A percentile compares a stretch with the other conserved stretches of the same genome.
phyloP scores from a whole-genome alignment of 1,140 invertebrate species.

The Sitobion miscanthi region DNA sequence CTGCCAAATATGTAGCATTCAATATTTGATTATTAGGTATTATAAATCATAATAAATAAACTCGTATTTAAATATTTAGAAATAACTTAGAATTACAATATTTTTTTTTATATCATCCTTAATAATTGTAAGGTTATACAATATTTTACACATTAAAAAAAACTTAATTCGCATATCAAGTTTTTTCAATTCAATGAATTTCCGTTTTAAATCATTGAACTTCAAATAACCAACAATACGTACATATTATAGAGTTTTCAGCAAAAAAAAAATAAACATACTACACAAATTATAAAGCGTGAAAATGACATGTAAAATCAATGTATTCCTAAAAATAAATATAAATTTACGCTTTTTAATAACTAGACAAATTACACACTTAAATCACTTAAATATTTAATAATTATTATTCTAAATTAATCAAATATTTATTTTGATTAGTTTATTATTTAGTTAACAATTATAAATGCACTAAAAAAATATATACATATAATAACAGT shows the following conservation, averaged over 20 bases:
- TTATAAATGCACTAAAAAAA: neutral
- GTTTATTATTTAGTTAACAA: neutral
- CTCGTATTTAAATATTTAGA: neutral
- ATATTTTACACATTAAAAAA: neutral
- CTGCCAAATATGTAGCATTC: neutral
- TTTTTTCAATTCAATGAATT: neutral
- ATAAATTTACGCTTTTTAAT: neutral
- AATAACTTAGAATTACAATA: neutral
- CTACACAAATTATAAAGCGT: neutral
- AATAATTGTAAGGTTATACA: neutral
- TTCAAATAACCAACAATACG: neutral
- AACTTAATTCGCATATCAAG: neutral
- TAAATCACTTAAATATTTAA: neutral
- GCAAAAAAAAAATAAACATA: neutral
- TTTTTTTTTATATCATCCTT: neutral
- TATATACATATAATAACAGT: neutral
- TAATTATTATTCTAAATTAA: neutral
- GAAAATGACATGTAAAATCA: constrained; percentile 11
- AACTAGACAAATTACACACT: neutral
- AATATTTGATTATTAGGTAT: neutral
- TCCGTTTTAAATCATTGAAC: constrained; percentile 33
- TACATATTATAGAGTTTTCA: neutral
- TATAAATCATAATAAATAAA: neutral
- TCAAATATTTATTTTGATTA: neutral
- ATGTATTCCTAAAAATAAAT: neutral